Percentiles rank a stretch among this genome's conserved stretches.
phyloP scores from a whole-genome alignment of 2,888 invertebrate genomes.

The Amphipyra tragopoginis region DNA sequence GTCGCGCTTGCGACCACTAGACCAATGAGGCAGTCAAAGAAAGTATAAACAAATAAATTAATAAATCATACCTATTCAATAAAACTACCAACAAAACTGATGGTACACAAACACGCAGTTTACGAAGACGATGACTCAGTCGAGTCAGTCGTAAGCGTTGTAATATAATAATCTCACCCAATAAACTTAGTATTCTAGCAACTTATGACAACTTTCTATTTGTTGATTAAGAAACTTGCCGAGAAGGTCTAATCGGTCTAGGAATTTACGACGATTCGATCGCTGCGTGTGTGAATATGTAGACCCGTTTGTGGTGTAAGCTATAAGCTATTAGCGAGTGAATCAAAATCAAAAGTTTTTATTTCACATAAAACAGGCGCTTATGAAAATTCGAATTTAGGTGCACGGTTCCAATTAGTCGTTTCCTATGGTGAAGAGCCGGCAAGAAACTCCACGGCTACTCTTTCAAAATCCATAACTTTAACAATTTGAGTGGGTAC shows the following conservation, averaged over 20 bases:
- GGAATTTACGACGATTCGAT: constrained; percentile 52
- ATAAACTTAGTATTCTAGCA: constrained; percentile 28
- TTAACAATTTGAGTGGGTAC: too few species aligned
- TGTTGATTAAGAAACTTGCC: constrained; percentile 66
- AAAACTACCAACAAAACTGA: neutral
- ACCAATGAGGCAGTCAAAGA: too few species aligned
- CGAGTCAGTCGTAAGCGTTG: neutral
- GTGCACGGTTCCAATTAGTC: too few species aligned
- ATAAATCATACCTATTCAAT: neutral
- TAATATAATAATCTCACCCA: constrained; percentile 24
- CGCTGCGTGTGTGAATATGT: constrained; percentile 31
- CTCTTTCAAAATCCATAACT: too few species aligned
- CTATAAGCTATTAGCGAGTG: neutral
- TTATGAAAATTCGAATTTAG: too few species aligned
- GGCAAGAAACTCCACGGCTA: too few species aligned
- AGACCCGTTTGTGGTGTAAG: constrained; percentile 1
- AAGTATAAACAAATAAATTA: neutral
- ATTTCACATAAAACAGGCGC: too few species aligned
- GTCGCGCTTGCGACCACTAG: too few species aligned
- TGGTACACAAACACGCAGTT: constrained; percentile 6
- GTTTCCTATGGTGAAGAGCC: too few species aligned
- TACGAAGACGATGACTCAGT: constrained; percentile 1
- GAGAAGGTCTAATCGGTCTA: constrained; percentile 51
- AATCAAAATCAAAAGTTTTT: too few species aligned
- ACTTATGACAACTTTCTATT: constrained; percentile 61